Evolutionary conservation across 2,888 invertebrate species (phyloP).

Genomic region (Andrena bucephala): DNA sequence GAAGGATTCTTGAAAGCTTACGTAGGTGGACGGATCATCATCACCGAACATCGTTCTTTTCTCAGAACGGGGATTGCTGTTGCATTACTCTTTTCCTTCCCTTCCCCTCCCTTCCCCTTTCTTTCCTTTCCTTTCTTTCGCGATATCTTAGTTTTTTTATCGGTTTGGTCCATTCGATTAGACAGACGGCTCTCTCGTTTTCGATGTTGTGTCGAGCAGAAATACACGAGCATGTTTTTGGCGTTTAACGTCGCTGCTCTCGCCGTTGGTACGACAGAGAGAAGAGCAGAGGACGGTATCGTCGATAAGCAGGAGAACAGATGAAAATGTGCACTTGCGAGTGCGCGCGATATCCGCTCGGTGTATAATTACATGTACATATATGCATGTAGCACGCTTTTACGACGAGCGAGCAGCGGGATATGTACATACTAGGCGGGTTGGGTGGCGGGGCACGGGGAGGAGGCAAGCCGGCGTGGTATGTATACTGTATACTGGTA

Average conservation of each 20-base stretch:
- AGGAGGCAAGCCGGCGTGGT: no score
- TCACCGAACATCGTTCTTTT: constrained; percentile 41
- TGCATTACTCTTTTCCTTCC: not conserved
- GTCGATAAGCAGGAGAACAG: constrained; percentile 5
- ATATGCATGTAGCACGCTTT: no score
- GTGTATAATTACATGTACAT: no score
- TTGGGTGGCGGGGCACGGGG: no score
- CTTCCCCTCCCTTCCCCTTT: not conserved
- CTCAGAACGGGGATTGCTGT: constrained; percentile 12
- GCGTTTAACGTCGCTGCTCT: constrained; percentile 57
- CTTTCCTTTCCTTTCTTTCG: not conserved
- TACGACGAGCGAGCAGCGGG: no score
- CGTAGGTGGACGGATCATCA: constrained; percentile 68
- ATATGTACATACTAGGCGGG: no score
- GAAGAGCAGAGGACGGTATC: constrained; percentile 46
- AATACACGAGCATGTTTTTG: constrained; percentile 1
- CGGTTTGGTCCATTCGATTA: constrained; percentile 51
- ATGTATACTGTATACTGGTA: no score
- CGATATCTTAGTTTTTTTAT: constrained; percentile 23
- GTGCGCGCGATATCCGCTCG: not conserved
- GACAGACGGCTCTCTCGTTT: constrained; percentile 15
- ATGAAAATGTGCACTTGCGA: not conserved
- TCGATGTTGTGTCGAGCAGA: constrained; percentile 14
- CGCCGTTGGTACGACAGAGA: not conserved
- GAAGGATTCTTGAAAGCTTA: constrained; percentile 38